Evolutionary conservation across 2,797 vertebrate genomes (phyloP), one percentile per base, ranked within the genome.

Genomic region (Cottoperca gobio): DNA sequence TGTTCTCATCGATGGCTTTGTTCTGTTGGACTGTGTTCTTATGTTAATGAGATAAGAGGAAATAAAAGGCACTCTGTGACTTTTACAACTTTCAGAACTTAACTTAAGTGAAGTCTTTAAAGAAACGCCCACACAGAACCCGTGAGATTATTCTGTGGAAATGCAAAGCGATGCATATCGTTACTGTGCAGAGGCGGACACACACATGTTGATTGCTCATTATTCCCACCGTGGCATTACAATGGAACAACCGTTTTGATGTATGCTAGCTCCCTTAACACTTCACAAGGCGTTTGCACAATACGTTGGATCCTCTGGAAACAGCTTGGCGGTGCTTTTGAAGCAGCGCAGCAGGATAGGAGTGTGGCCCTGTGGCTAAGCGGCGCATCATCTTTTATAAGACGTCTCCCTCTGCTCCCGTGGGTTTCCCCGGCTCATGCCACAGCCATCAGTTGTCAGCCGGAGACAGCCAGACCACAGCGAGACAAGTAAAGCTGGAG

Each of bases 1-100:
- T 79, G 80, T 88, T 82, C 75, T 74, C 82, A 76, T 90, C 86
- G 62, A 88, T 87, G 86, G 49, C 53, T 63, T 60, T 75, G 45
- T 79, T 70, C 70, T 7, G 14, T 76, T 55, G 33, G 70, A 78
- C 71, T 12, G 62, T 50, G 60, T 88, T 79, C 63, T 73, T 49
- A 45, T 86, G 67, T 82, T 77, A 86, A 84, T 80, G 86, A 82
- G 83, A 79, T 70, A 81, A 84, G 46, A 63, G 52, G 16, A 78
- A 79, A 82, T 75, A 63, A 31, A n/a, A 68, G 35, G 50, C 59
- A 52, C 59, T 74, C 74, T 57, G 53, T 81, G 57, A 88, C 75
- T 83, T 84, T 81, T 35, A 59, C 2, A 78, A 78, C 52, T 82
- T 68, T 35, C 5, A n/a, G 54, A 82, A 76, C 31, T 82, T 78